Base-by-base conservation (phyloP, 2,888 invertebrate genomes). In the Barypeithes pellucidus region DNA sequence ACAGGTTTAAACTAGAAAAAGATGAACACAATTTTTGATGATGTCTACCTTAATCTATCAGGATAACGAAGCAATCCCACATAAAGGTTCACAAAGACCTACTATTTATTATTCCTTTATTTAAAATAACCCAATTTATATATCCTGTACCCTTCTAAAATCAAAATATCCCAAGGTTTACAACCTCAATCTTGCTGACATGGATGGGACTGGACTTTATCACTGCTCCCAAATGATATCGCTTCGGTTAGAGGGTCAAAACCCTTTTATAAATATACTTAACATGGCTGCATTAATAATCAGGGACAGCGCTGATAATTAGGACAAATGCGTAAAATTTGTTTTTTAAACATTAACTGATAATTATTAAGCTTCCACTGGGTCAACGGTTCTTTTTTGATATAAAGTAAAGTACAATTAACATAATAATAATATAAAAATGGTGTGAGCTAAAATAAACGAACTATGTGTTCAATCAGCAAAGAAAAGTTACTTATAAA, bases 141-240 rank as follows among this genome's bases (percentile, higher is more conserved):
- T n/a, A 16, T 43, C 16, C 43, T 43, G 7, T 16, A 16, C 43
- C 16, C 14, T 43, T 43, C 43, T 43, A 43, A 43, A 43, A 43
- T 43, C 43, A 43, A 43, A 43, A 43, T 43, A 43, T 43, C 14
- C 43, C n/a, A 43, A 43, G 43, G 14, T 43, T 43, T 43, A 43
- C 16, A 14, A 43, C 43, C 43, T 16, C 43, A 43, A 43, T 43
- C 14, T 14, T 43, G 43, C 43, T 43, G 43, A 43, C 43, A 43
- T 43, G 16, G 43, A 16, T 16, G 43, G 16, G 43, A 43, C 43
- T 43, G 43, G 43, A 43, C 43, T 43, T 43, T 43, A 43, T 43
- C 43, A 43, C 43, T 43, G 14, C n/a, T 43, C 43, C 16, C 43
- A 43, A 43, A 43, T 43, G 43, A 43, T 43, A 43, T 43, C 16